Percentiles rank a stretch among this genome's conserved stretches.
phyloP scores from a whole-genome alignment of 2,888 invertebrate genomes.

The Ophioninae sp. region DNA sequence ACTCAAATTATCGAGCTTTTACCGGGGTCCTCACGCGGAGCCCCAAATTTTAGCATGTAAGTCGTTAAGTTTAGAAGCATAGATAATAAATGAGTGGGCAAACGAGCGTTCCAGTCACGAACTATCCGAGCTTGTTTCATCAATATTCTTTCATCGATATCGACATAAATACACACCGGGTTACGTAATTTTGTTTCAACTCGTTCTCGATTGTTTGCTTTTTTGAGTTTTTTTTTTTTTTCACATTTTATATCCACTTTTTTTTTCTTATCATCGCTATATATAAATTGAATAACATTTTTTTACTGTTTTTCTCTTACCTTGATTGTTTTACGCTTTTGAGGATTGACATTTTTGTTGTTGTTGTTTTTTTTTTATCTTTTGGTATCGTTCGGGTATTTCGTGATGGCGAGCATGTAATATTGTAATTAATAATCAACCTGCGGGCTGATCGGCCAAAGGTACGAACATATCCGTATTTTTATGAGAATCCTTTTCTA shows the following conservation, averaged over 20 bases:
- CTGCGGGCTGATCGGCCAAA: slow-evolving; percentile 48
- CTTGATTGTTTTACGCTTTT: neutral
- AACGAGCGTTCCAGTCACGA: slow-evolving; percentile 47
- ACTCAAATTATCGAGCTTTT: slow-evolving; percentile 57
- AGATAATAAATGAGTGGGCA: slow-evolving; percentile 56
- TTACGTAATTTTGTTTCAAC: neutral
- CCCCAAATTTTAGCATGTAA: slow-evolving; percentile 71
- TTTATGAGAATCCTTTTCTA: slow-evolving; percentile 75
- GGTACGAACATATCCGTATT: slow-evolving; percentile 75
- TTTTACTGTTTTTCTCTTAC: neutral
- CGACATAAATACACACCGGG: no score
- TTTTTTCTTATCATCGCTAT: neutral
- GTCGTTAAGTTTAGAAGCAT: slow-evolving; percentile 73
- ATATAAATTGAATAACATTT: neutral
- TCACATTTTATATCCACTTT: neutral
- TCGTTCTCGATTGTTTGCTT: no score
- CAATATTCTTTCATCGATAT: no score
- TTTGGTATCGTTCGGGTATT: slow-evolving; percentile 42
- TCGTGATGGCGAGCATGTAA: slow-evolving; percentile 59
- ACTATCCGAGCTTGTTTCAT: slow-evolving; percentile 38
- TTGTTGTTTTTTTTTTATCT: neutral
- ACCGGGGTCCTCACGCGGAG: slow-evolving; percentile 63
- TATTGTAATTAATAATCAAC: slow-evolving; percentile 57
- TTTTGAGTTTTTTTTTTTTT: neutral
- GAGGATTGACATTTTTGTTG: slow-evolving; percentile 30